Base-by-base conservation (phyloP, 2,888 invertebrate genomes). In the Melanargia galathea region DNA sequence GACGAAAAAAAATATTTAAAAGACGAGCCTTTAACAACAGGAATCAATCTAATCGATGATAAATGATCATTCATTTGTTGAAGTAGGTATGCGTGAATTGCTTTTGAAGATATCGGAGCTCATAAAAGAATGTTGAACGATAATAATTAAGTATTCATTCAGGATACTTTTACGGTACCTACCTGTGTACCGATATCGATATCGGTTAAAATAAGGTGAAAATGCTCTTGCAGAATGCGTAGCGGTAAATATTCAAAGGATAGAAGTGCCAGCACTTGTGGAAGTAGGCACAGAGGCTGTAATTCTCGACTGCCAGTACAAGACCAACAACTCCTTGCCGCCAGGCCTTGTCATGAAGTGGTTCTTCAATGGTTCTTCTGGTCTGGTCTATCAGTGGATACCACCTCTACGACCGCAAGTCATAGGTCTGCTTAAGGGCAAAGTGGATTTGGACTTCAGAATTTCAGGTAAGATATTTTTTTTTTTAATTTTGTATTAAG, bases 321-420 rank as follows among this genome's bases (percentile, higher is more conserved):
- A 69, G 40, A 75, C 75, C 0, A 77, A 75, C 13, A 70, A 74
- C 2, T 72, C 65, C 13, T 65, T 74, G 0, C 80, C 85, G 0
- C 78, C 79, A 2, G 91, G 90, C 0, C 77, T 92, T 5, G 90
- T 92, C 67, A 79, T 92, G 74, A 92, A 92, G 75, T 92, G 92
- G 92, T 91, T 92, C 77, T 90, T 90, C 76, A 90, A 90, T 71
- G 83, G 89, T 0, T 84, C 89, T 30, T 80, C 87, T 0, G 87
- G 88, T 3, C 75, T 90, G 33, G 89, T 92, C 45, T 91, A 90
- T 73, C 92, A 92, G 69, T 92, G 92, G 92, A 92, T 92, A 70
- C 92, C 91, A 8, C 90, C 92, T 0, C 70, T 82, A 69, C 77
- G 79, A 63, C 92, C 92, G 33, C 90, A 91, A 73, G 87, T 87